Evolutionary conservation across 2,797 vertebrate species (phyloP).

Genomic region (Hippopotamyrus pictus): DNA sequence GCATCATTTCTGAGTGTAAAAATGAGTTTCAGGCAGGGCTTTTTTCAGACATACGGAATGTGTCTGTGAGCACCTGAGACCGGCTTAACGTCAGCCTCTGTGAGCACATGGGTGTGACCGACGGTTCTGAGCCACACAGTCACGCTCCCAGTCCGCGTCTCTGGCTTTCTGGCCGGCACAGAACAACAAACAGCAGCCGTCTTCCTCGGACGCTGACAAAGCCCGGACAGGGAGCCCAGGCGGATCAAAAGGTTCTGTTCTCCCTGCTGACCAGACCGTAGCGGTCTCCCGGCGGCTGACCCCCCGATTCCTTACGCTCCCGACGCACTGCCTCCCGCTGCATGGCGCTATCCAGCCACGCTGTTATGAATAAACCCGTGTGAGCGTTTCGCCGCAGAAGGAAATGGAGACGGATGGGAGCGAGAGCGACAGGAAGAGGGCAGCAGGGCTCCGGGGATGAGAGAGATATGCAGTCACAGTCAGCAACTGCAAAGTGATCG

Average conservation of each 20-base stretch:
- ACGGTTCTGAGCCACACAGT: not conserved
- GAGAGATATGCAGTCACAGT: not conserved
- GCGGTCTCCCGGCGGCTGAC: not conserved
- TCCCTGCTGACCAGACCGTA: not conserved
- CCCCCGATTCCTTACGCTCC: not conserved
- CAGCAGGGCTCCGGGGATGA: not conserved
- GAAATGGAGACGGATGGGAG: not conserved
- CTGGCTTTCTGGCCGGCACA: not conserved
- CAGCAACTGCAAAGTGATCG: not conserved
- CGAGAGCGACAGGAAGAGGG: not conserved
- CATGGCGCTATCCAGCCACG: not conserved
- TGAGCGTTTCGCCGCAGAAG: not conserved
- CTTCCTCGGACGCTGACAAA: not conserved
- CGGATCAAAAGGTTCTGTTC: not conserved
- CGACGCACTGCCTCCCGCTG: not conserved
- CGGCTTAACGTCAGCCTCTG: not conserved
- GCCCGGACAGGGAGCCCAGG: not conserved
- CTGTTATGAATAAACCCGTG: not conserved
- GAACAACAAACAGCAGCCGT: not conserved
- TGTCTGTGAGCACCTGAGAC: not conserved
- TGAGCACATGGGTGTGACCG: not conserved
- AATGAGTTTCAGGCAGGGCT: not conserved
- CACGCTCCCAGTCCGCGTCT: not conserved
- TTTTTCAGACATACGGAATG: not conserved
- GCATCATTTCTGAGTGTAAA: not conserved